Evolutionary conservation across 2,888 invertebrate genomes (phyloP), one percentile per base, ranked within the genome.

Genomic region (Mayetiola destructor): DNA sequence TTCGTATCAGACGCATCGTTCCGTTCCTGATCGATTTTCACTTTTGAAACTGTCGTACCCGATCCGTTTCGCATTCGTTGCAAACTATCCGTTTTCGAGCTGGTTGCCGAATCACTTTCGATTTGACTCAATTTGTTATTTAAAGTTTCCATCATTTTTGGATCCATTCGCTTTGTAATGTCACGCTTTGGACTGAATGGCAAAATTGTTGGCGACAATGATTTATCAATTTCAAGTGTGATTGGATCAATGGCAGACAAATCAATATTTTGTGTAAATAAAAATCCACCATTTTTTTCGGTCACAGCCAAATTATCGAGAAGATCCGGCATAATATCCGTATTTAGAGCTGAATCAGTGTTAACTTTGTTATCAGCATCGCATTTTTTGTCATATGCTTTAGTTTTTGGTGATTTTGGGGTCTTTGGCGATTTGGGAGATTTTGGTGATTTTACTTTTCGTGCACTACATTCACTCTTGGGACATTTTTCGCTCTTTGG

Each of bases 181-280:
- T 84, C 84, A 36, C 84, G 73, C 65, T 83, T 84, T 0, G 84
- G 84, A 64, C 84, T 84, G 0, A 81, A 79, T 56, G 81, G 64
- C 65, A 81, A 82, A 59, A 83, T 73, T 55, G 77, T 74, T 3
- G 69, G 69, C 9, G 52, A 52, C 4, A 68, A 67, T 42, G 76
- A 79, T 67, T 84, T 84, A 63, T 84, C 81, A 1, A 84, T 76
- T 71, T 84, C 84, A 55, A 84, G 70, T 16, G 84, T 84, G 9
- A 84, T 76, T 0, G 84, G 84, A 70, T 85, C 80, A 2, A 85
- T 78, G 70, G 83, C 84, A 1, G 84, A 84, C 40, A 85, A 70
- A 68, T 85, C 84, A 58, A 84, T 82, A 65, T 84, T 84, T 73
- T 84, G 83, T 0, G 84, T 84, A 63, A 84, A 84, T 20, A 85